phyloP scores from a whole-genome alignment of 2,888 invertebrate genomes.

The Rhopalosiphum nymphaeae region DNA sequence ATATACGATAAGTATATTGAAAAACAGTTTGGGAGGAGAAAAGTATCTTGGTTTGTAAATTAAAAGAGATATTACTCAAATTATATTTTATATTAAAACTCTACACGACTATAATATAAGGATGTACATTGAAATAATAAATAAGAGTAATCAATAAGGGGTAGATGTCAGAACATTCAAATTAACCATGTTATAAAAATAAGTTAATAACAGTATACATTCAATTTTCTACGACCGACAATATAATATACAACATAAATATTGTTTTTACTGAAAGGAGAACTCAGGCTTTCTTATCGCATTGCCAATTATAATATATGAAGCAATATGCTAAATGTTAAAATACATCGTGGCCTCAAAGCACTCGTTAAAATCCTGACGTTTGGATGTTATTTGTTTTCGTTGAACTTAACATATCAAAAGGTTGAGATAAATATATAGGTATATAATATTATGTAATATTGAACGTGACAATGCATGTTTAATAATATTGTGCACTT shows the following conservation, averaged over 20 bases:
- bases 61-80: background rate
- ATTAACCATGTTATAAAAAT: background rate
- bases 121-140: background rate
- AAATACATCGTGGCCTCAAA: background rate
- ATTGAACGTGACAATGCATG: background rate
- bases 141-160: background rate
- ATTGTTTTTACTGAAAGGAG: background rate
- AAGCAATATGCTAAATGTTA: background rate
- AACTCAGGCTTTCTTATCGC: background rate
- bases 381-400: background rate
- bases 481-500: background rate
- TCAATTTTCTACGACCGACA: background rate
- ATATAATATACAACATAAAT: background rate
- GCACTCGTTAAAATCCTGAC: background rate
- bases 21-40: background rate
- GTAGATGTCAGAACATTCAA: background rate
- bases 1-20: background rate
- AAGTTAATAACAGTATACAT: constrained; percentile 10
- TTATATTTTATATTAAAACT: background rate
- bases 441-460: background rate
- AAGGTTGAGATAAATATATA: background rate
- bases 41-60: background rate
- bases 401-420: background rate
- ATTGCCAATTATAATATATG: background rate
- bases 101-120: background rate